Evolutionary conservation across 2,797 vertebrate genomes (phyloP).

Genomic region (Gadopsis bispinosus): DNA sequence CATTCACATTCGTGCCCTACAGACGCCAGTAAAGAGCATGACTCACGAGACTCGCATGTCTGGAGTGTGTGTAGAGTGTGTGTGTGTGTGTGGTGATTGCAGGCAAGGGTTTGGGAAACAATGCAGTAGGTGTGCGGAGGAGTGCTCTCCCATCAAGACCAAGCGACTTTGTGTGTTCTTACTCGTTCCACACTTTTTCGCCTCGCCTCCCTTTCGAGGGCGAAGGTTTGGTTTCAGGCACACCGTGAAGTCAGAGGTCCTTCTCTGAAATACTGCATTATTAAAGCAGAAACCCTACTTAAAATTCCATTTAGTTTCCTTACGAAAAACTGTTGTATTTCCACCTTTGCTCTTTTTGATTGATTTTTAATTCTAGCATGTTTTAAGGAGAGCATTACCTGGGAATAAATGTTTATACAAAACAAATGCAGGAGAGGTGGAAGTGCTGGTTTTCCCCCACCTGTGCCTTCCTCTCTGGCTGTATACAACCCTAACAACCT

Average conservation of each 20-base stretch:
- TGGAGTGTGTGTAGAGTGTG: constrained; percentile 43
- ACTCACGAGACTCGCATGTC: constrained; percentile 59
- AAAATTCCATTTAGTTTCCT: background rate
- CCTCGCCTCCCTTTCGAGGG: constrained; percentile 2
- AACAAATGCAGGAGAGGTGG: background rate
- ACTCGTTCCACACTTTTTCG: background rate
- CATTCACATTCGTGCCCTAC: constrained; percentile 25
- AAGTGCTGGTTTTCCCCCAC: background rate
- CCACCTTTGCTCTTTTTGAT: background rate
- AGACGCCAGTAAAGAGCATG: constrained; percentile 47
- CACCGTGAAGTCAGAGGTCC: background rate
- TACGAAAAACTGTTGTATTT: background rate
- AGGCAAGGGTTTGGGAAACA: constrained; percentile 30
- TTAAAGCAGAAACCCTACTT: background rate
- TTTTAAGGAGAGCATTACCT: constrained; percentile 7
- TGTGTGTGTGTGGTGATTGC: constrained; percentile 4
- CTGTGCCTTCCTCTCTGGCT: background rate
- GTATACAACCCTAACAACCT: background rate
- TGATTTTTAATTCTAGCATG: background rate
- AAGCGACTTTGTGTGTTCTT: constrained; percentile 5
- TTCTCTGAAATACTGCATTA: constrained; percentile 8
- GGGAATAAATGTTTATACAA: background rate
- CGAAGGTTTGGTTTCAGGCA: constrained; percentile 9
- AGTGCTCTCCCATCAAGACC: constrained; percentile 1
- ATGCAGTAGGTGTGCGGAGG: constrained; percentile 14